Base-by-base conservation (phyloP, 2,113 vertebrate genomes). In the Phalacrocorax carbo region DNA sequence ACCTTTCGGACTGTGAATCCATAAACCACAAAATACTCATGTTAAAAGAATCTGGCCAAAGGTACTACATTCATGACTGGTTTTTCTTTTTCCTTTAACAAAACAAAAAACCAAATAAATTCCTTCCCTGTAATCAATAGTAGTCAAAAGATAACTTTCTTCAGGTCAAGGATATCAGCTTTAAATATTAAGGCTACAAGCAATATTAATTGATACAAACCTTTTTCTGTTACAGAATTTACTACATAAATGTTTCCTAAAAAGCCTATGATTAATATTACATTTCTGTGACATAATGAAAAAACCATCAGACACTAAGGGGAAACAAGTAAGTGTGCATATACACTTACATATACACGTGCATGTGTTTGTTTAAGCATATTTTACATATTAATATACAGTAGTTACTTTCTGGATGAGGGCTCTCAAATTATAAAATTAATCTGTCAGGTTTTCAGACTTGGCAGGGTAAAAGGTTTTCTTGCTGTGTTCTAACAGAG, bases 11-110 rank as follows among this genome's bases (percentile, higher is more conserved):
- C 66, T 42, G 86, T 51, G 88, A 93, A 92, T 94, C 52, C 54
- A 65, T 77, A 96, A 97, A 96, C 95, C 94, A 94, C 96, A 95
- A 88, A 94, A 96, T 40, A 70, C 19, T 97, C 79, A 90, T 90
- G 79, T 86, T 90, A 91, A 96, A 97, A 93, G 86, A 90, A 97
- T 97, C 90, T 94, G 83, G 86, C 76, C 78, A 61, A 94, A 86
- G 81, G 81, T 72, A 54, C 49, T 88, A 80, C 27, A 40, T 87
- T 91, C 82, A 46, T 55, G 70, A 83, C 71, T 86, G 44, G 22
- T 93, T 90, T 94, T 70, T 58, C 20, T 86, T 71, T 66, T 94
- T 91, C 61, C 46, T 85, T 93, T 92, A 73, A 71, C 7, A 11
- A 91, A 96, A 91, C 29, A 76, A 87, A 92, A 91, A 92, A 91